Evolutionary conservation across 2,797 vertebrate genomes (phyloP), one percentile per base, ranked within the genome.

Genomic region (Esox masquinongy): DNA sequence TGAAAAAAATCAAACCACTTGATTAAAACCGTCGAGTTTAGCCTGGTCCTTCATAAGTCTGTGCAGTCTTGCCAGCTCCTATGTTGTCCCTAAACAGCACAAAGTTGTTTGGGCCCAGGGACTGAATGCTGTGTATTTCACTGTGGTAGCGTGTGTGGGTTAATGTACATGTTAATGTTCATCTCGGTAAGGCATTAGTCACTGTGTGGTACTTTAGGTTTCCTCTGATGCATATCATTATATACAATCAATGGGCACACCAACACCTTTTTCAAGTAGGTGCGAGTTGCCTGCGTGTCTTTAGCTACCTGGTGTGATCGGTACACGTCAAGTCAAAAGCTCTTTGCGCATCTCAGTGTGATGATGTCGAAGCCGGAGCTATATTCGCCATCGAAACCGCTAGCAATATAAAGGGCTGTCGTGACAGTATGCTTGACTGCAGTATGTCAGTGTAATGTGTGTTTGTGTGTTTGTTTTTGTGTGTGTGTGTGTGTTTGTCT

Each of bases 181-280:
- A 78, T 73, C 68, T 84, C 67, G 73, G 5, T 17, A 51, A 66
- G 39, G 61, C 1, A 22, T 85, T 86, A 85, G 68, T 88, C 88
- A 88, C 69, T 8, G 72, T 63, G 6, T 15, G 53, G 85, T 80
- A 80, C 78, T 1, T 72, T 80, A 72, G 12, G 77, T 59, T 56
- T n/a, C 22, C 56, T 61, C n/a, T 14, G 56, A 72, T 70, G 66
- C 34, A 75, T 84, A 73, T 67, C 77, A 74, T 86, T 83, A 74
- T 70, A 80, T 80, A 80, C 85, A 86, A 74, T 76, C n/a, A 0
- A 77, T 82, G 76, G 82, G 79, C 77, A 82, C 81, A 47, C 34
- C 4, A 0, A 68, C 75, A 79, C 69, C 77, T 9, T 76, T 74
- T 26, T 43, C 36, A 76, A 26, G 74, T 79, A 78, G 80, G 81